These are phyloP conservation scores for Heterodera filipjevi DNA, from an alignment of 2,888 invertebrate genomes.

Conservation along the genomic window DNA sequence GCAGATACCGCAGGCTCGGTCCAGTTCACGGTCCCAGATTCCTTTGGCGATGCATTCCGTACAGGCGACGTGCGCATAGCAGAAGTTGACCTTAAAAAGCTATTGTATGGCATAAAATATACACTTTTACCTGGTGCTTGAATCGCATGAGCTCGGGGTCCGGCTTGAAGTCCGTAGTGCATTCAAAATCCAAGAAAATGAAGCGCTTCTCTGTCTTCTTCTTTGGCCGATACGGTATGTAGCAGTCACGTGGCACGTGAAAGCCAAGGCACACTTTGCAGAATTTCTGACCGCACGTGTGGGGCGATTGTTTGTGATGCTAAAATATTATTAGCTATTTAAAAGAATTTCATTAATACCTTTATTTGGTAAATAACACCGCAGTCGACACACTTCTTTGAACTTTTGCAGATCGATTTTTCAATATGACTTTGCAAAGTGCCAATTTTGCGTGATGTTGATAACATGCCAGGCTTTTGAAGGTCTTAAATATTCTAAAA, in stretches of 20 bases:
- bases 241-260: background rate
- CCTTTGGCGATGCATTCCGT: background rate
- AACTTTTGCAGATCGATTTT: background rate
- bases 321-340: background rate
- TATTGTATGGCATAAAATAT: background rate
- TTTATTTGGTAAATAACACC: background rate
- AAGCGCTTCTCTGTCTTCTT: background rate
- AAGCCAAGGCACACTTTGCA: background rate
- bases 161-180: background rate
- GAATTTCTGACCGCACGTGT: background rate
- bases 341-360: background rate
- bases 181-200: slow-evolving; percentile 13
- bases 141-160: background rate
- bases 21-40: background rate
- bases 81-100: background rate
- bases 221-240: background rate
- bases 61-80: background rate
- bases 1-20: background rate
- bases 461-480: background rate
- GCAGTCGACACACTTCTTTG: background rate
- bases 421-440: background rate
- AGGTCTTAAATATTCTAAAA: background rate
- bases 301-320: background rate
- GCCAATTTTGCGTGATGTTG: background rate
- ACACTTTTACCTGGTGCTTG: background rate